Base-by-base conservation (phyloP, 2,797 vertebrate genomes). In the Melanotaenia parkinsoni region DNA sequence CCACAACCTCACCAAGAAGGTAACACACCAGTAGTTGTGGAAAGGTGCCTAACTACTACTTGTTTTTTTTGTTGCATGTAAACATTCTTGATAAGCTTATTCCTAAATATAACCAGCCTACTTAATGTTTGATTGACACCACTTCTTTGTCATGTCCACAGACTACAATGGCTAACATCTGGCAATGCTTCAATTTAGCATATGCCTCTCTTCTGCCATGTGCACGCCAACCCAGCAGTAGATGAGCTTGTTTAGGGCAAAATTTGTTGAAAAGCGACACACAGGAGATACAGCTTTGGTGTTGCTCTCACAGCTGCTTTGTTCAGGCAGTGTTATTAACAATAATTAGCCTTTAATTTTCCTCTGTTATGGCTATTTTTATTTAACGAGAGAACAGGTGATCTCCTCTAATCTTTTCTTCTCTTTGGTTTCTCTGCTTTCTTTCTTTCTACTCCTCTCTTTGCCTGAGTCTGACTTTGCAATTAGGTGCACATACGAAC, bases 1-100 rank as follows among this genome's bases (percentile, higher is more conserved):
- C 91, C 97, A 98, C 84, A 98, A 97, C 79, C 93, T 99, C 87
- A 99, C 97, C 83, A 99, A 98, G 94, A 99, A 99, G 95, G 97
- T 99, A 89, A 56, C 20, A 0, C 51, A 28, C 1, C 13, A 1
- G 30, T 30, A 28, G 50, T 2, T 1, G 24, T 16, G 24, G 12
- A 47, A 47, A n/a, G 18, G 5, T 20, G 43, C 18, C 43, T 20
- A 20, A 20, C 18, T n/a, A n/a, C n/a, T n/a, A n/a, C 2, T 30
- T 30, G 4, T 30, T 30, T 30, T 30, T 28, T 30, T 30, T 30
- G 28, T 30, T 32, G 13, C n/a, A 24, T 38, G 22, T 60, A 59
- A 59, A 24, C 33, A 13, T 24, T 59, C 18, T 47, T 47, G 6
- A 47, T 47, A 20, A 47, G 43, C 16, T 20, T 7, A 20, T 35